These are phyloP conservation scores for Pteronura brasiliensis DNA, from an alignment of 2,113 vertebrate species.

Conservation along the genomic window DNA sequence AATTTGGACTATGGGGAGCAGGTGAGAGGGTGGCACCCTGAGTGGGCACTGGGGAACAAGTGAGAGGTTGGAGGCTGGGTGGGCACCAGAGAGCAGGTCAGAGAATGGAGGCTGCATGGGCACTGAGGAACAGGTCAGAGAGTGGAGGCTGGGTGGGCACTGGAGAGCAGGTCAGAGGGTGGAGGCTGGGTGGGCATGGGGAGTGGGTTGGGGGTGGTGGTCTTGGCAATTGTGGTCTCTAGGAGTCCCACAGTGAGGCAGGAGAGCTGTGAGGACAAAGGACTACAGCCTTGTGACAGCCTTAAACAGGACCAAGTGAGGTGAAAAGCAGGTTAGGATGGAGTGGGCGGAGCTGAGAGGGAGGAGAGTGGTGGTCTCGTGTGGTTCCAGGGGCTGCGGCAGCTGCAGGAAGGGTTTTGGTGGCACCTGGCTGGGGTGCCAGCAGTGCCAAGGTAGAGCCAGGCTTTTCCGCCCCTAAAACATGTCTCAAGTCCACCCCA, in stretches of 20 bases:
- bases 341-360: accelerated
- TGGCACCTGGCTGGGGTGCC: accelerated
- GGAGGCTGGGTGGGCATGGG: not conserved
- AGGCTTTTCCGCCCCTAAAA: not conserved
- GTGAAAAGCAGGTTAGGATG: too few species aligned
- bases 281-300: not conserved
- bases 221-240: not conserved
- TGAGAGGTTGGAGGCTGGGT: too few species aligned
- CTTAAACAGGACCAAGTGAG: not conserved
- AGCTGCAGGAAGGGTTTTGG: not conserved
- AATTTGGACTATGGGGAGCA: not conserved
- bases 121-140: not conserved
- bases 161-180: not conserved
- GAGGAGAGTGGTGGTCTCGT: accelerated
- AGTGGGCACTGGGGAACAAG: not conserved
- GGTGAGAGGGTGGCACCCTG: not conserved
- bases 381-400: accelerated
- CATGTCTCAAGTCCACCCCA: not conserved
- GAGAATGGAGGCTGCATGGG: not conserved
- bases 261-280: not conserved
- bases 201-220: not conserved
- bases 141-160: too few species aligned
- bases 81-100: not conserved
- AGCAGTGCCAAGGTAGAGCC: accelerated
- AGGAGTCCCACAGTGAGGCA: not conserved